Conservation (phyloP, 2,888 invertebrate genomes). For the Gastrophysa polygoni region DNA sequence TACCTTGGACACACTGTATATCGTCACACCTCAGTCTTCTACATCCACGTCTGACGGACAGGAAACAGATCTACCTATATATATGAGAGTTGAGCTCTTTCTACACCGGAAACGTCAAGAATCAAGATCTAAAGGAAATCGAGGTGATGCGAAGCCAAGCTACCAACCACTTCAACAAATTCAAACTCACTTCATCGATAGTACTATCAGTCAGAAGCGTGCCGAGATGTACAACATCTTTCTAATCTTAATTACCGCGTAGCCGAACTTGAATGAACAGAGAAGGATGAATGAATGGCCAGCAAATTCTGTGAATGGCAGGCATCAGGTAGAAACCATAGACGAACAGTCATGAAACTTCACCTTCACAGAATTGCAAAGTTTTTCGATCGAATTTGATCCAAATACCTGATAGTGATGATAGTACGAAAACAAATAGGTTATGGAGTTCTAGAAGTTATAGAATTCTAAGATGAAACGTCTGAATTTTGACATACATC, state of each 20-base stretch:
- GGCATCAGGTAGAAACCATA: too few species aligned
- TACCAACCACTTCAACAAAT: constrained; percentile 29
- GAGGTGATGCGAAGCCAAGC: constrained; percentile 21
- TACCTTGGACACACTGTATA: too few species aligned
- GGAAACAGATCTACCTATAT: constrained; percentile 43
- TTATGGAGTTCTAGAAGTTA: too few species aligned
- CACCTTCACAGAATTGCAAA: too few species aligned
- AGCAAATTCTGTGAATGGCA: neutral
- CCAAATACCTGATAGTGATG: too few species aligned
- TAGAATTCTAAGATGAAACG: too few species aligned
- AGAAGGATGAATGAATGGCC: neutral
- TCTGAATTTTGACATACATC: too few species aligned
- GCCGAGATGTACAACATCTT: constrained; percentile 35
- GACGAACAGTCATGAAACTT: neutral
- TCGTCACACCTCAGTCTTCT: constrained; percentile 27
- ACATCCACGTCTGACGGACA: constrained; percentile 20
- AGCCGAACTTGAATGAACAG: neutral
- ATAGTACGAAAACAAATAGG: too few species aligned
- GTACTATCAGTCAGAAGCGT: constrained; percentile 34
- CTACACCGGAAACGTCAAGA: constrained; percentile 37
- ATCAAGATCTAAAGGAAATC: constrained; percentile 30
- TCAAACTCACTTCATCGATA: constrained; percentile 26
- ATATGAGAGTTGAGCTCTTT: constrained; percentile 33
- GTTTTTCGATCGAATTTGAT: too few species aligned
- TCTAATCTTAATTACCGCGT: constrained; percentile 31